A percentile compares a stretch with the other conserved stretches of the same genome.
phyloP scores from a whole-genome alignment of 2,113 vertebrate species.

The Larimichthys crocea region DNA sequence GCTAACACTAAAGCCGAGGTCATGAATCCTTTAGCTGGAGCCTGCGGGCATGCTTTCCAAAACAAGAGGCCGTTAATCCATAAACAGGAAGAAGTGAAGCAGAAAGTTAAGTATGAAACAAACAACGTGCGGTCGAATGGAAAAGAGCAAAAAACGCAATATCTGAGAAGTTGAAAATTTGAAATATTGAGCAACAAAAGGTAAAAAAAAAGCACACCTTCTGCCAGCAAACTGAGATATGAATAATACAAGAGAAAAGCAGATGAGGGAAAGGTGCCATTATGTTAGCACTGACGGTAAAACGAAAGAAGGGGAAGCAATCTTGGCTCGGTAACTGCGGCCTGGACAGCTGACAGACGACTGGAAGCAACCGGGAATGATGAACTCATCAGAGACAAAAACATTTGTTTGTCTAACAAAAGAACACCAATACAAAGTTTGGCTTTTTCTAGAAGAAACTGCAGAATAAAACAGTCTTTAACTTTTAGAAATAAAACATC shows the following conservation, averaged over 20 bases:
- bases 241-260: slow-evolving; percentile 32
- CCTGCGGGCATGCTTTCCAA: background rate
- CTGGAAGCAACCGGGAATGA: slow-evolving; percentile 35
- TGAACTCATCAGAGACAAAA: slow-evolving; percentile 19
- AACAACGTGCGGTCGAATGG: background rate
- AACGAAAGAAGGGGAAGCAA: slow-evolving; percentile 15
- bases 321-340: slow-evolving; percentile 20
- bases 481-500: background rate
- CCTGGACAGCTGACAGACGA: slow-evolving; percentile 23
- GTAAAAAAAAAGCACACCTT: slow-evolving; percentile 35
- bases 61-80: slow-evolving; percentile 13
- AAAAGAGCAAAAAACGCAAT: background rate
- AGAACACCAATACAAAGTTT: slow-evolving; percentile 6
- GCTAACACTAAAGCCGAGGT: background rate
- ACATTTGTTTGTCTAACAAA: slow-evolving; percentile 36
- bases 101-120: background rate
- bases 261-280: slow-evolving; percentile 1
- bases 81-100: slow-evolving; percentile 11
- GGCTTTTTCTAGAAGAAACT: background rate
- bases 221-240: slow-evolving; percentile 40
- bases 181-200: slow-evolving; percentile 3
- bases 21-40: slow-evolving; percentile 17
- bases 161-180: background rate
- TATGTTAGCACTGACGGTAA: slow-evolving; percentile 44
- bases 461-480: background rate